Conservation (phyloP, 2,888 invertebrate species). For the Heliconius ismenius region DNA sequence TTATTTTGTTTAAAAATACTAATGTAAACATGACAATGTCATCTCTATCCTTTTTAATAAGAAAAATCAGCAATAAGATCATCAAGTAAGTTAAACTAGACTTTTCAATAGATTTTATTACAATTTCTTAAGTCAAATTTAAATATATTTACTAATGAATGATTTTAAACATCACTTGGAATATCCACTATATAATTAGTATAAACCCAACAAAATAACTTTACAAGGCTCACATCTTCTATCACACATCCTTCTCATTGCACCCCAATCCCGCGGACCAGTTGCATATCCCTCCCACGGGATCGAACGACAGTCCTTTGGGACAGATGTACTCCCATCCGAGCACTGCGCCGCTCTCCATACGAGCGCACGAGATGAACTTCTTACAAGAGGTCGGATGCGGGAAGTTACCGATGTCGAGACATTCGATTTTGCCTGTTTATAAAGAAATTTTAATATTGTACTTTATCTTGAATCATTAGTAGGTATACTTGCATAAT, state of each 20-base stretch:
- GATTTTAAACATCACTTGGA: not conserved
- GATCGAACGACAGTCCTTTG: constrained; percentile 92
- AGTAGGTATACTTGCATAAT: too few relatives aligned
- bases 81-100: too few relatives aligned
- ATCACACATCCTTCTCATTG: constrained; percentile 77
- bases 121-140: too few relatives aligned
- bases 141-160: not conserved
- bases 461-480: not conserved
- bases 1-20: constrained; percentile 3
- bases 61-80: not conserved
- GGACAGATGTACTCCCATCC: constrained; percentile 96
- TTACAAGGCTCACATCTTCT: not conserved
- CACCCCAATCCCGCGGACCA: constrained; percentile 93
- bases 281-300: constrained; percentile 94
- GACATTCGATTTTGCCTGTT: constrained; percentile 89
- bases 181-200: not conserved
- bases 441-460: constrained; percentile 21
- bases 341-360: constrained; percentile 88
- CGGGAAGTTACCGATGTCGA: constrained; percentile 95
- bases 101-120: too few relatives aligned
- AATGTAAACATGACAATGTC: not conserved
- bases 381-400: constrained; percentile 95
- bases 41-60: not conserved
- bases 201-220: constrained; percentile 3
- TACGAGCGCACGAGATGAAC: constrained; percentile 92